Percentiles rank a stretch among this genome's conserved stretches.
phyloP scores from a whole-genome alignment of 2,113 vertebrate species.

The Gorsachius goisagi region DNA sequence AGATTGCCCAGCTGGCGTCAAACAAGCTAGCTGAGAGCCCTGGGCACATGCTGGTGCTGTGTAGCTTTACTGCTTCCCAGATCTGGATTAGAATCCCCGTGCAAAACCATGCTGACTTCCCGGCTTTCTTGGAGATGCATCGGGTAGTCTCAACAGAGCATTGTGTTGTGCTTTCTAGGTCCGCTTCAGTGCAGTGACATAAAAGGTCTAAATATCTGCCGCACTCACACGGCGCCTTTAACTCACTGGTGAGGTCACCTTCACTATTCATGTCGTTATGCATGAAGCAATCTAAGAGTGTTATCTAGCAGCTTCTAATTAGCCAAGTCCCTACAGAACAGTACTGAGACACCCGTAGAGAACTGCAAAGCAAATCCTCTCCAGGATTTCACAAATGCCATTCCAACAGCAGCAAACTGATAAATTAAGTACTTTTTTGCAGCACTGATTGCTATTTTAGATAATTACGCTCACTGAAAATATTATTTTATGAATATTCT shows the following conservation, averaged over 20 bases:
- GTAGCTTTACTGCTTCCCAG: background rate
- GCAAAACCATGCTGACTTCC: background rate
- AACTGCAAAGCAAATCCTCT: background rate
- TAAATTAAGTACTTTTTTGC: background rate
- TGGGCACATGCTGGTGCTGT: background rate
- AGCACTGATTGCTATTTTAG: background rate
- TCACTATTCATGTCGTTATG: background rate
- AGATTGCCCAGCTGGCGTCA: background rate
- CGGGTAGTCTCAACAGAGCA: background rate
- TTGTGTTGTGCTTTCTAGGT: background rate
- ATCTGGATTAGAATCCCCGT: rapidly evolving
- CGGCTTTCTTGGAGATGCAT: background rate
- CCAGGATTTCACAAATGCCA: background rate
- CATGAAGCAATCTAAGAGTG: background rate
- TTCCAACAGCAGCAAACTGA: background rate
- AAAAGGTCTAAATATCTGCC: background rate
- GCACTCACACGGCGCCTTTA: background rate
- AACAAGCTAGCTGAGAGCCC: background rate
- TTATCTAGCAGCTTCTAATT: background rate
- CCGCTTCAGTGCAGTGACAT: background rate
- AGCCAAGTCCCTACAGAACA: background rate
- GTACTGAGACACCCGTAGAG: rapidly evolving
- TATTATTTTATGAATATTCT: background rate
- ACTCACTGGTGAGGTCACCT: background rate
- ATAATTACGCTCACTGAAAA: background rate